Base-by-base conservation (phyloP, 2,797 vertebrate species). In the Trachops cirrhosus region DNA sequence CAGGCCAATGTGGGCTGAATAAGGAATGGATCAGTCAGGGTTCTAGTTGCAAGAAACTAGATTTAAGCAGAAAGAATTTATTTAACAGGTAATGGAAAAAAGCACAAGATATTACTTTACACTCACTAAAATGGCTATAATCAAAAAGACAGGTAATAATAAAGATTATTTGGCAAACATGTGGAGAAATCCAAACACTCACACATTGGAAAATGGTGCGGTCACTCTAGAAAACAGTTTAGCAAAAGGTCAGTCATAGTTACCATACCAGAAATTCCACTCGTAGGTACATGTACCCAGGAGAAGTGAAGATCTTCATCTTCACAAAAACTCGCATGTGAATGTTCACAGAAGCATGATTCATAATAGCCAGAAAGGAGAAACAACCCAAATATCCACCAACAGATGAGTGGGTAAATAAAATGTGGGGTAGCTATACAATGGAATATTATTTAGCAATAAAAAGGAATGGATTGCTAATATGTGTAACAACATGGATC, bases 1-100 rank as follows among this genome's bases (percentile, higher is more conserved):
- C 41, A 46, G 26, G 57, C 24, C 37, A 52, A 3, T 59, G 18
- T 86, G 68, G 32, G 44, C 57, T 86, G 68, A 86, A 59, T 71
- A 77, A 71, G 41, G 32, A 92, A 83, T 52, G 19, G 15, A 77
- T 87, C 32, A 19, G 10, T 68, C 32, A 90, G 26, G 9, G 14
- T 93, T 94, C 96, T 89, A 34, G 18, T 59, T 92, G 29, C 5
- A 89, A 84, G 14, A 91, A 89, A 84, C 24, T 37, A 92, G 77
- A 87, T 90, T 86, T 90, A 96, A 95, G 19, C 83, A 86, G 24
- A 90, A 96, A 83, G 3, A 79, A 67, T 90, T 88, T 79, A 86
- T 86, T 86, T 96, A 79, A 96, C 50, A 89, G 54, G 24, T 84
- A 59, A 21, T 57, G 19, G 48, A 8, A 37, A 83, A 93, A 94